Evolutionary conservation across 2,888 invertebrate species (phyloP).

Genomic region (Diaphora mendica): DNA sequence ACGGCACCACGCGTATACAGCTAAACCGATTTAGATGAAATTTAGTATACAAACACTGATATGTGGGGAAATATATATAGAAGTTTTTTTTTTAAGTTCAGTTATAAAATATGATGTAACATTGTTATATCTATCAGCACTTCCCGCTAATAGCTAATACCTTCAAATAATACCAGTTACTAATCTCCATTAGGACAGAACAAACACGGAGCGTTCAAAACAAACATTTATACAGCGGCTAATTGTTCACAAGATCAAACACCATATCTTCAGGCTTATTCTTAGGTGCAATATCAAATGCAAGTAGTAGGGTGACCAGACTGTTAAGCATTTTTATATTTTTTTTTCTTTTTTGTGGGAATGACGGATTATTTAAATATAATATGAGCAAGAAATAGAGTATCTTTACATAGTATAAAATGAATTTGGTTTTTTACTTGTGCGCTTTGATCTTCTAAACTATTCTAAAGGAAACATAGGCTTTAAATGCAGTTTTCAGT

Average conservation of each 20-base stretch:
- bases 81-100: background rate
- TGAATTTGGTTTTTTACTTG: too few species aligned
- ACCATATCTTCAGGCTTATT: conserved; percentile 1
- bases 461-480: too few species aligned
- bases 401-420: too few species aligned
- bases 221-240: background rate
- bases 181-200: conserved; percentile 6
- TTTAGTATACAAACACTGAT: too few species aligned
- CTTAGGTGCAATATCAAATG: conserved; percentile 11
- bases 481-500: too few species aligned
- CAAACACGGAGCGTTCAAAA: background rate
- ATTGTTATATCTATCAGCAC: background rate
- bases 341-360: too few species aligned
- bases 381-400: too few species aligned
- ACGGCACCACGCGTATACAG: too few species aligned
- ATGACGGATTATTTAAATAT: too few species aligned
- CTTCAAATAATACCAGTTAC: background rate
- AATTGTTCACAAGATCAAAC: conserved; percentile 15
- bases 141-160: background rate
- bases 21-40: too few species aligned
- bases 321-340: background rate
- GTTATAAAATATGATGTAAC: background rate
- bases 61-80: too few species aligned
- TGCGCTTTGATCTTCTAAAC: too few species aligned
- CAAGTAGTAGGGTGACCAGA: conserved; percentile 7